Conservation (phyloP, 2,797 vertebrate genomes). For the Dromococcyx pavoninus region DNA sequence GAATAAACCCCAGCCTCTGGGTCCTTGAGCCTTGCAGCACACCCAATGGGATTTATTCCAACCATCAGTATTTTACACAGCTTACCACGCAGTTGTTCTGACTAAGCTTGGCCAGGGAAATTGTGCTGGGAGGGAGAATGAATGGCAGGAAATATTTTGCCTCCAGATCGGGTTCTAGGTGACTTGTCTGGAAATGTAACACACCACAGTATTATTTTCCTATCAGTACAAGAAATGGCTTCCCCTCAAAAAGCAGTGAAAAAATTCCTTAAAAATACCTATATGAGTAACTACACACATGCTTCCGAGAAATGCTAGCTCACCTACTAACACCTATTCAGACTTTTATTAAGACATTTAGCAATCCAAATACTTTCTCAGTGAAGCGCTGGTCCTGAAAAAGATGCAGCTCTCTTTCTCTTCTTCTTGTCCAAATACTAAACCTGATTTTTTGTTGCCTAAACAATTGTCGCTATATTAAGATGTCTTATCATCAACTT, state of each 20-base stretch:
- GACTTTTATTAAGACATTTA: background rate
- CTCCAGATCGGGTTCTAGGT: background rate
- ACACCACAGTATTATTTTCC: background rate
- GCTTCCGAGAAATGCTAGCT: background rate
- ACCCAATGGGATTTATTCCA: background rate
- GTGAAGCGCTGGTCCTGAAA: background rate
- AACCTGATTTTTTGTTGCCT: background rate
- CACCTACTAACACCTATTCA: background rate
- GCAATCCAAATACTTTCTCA: background rate
- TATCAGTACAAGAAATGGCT: background rate
- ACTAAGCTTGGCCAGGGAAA: background rate
- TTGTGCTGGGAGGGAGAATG: background rate
- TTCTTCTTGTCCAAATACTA: background rate
- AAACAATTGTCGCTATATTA: background rate
- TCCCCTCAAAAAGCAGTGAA: fast-evolving
- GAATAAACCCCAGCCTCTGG: background rate
- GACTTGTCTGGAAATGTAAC: background rate
- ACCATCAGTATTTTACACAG: background rate
- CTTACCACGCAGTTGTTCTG: background rate
- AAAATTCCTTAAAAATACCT: background rate
- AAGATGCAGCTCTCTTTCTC: background rate
- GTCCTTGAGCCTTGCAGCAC: background rate
- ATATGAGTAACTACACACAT: background rate
- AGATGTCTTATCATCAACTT: background rate
- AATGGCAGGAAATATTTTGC: background rate